Base-by-base conservation (phyloP, 2,888 invertebrate genomes). In the Nasonovia ribisnigri region DNA sequence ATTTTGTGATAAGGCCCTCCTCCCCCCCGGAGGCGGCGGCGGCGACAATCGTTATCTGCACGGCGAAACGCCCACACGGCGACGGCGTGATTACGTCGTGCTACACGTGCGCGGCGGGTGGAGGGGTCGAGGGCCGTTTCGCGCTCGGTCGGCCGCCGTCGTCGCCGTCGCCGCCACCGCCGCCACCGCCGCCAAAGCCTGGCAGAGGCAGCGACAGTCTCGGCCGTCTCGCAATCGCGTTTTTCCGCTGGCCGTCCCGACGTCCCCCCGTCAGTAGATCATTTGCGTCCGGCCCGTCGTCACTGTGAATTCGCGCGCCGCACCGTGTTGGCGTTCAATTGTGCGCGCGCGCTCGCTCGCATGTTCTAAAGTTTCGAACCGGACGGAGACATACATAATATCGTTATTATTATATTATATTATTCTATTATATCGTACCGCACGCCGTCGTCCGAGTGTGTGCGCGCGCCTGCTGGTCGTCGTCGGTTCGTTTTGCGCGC, bases 101-200 rank as follows among this genome's bases (percentile, higher is more conserved):
- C 2, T 36, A 0, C 8, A 20, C 36, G 77, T 0, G 1, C 1
- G 1, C 1, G 20, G 48, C 1, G 48, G 51, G 20, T n/a, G 24
- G 87, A 3, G 26, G 89, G n/a, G 43, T 13, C 60, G 77, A 77
- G 77, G 77, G 43, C 43, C 16, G 57, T 6, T 77, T 57, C 89
- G 89, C 57, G 57, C 42, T 57, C 57, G 42, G 51, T 88, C 88
- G 48, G 88, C 48, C 88, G 36, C 13, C 36, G 36, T 4, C 57
- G 57, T 57, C 13, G 57, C 43, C 3, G 42, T 26, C 42, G 20
- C 29, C 48, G 86, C 6, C 86, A 13, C 46, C 54, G 26, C 57
- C 24, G 8, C 26, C 26, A 26, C 46, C 54, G 26, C 57, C 24
- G 8, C 26, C 26, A 26, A 54, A 8, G 20, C 20, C 11, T 42